Evolutionary conservation across 2,113 vertebrate species (phyloP).

Genomic region (Upupa epops): DNA sequence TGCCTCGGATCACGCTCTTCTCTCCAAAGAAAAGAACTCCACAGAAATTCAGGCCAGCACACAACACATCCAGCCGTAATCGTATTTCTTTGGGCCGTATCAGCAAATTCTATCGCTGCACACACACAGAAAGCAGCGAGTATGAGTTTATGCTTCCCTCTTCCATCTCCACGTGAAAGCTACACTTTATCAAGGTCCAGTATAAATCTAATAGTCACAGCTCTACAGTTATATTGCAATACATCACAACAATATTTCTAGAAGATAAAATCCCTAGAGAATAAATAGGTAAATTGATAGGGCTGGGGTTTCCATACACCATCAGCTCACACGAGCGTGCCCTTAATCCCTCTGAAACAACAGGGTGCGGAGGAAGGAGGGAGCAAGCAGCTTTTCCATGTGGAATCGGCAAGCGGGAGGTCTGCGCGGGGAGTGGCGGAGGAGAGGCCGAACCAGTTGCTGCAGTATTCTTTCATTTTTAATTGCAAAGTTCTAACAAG

Average conservation of each 20-base stretch:
- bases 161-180: background rate
- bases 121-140: background rate
- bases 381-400: background rate
- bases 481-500: background rate
- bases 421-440: fast-evolving
- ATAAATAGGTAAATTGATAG: background rate
- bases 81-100: background rate
- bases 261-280: background rate
- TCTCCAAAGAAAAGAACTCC: background rate
- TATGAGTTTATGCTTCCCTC: background rate
- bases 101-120: background rate
- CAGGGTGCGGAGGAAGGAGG: background rate
- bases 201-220: background rate
- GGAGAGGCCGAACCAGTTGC: background rate
- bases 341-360: background rate
- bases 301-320: background rate
- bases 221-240: background rate
- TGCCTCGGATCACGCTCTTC: background rate
- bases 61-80: background rate
- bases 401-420: background rate
- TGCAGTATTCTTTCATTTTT: background rate
- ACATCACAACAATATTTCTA: background rate
- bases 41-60: background rate
- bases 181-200: background rate
- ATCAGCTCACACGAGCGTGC: background rate